Evolutionary conservation across 2,797 vertebrate genomes (phyloP).

Genomic region (Myotis myotis): DNA sequence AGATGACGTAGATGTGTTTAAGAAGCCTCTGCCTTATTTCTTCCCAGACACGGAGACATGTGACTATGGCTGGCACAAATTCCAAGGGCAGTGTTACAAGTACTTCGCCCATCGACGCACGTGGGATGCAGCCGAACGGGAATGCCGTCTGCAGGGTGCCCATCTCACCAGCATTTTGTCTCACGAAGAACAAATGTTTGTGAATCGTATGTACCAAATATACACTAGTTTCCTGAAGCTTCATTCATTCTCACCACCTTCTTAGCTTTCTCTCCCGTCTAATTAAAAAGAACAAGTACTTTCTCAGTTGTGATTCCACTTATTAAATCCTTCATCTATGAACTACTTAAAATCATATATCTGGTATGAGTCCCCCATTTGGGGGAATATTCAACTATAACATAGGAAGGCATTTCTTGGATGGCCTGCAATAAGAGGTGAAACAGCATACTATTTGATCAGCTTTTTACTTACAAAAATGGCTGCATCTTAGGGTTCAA

Average conservation of each 20-base stretch:
- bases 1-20: neutral
- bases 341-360: neutral
- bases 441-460: neutral
- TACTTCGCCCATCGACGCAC: conserved; percentile 93
- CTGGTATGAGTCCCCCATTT: neutral
- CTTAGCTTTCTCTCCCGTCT: neutral
- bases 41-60: conserved; percentile 93
- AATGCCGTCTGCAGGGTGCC: conserved; percentile 95
- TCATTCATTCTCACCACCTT: neutral
- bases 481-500: neutral
- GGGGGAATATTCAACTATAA: neutral
- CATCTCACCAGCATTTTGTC: conserved; percentile 95
- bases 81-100: conserved; percentile 98
- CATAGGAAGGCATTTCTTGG: neutral
- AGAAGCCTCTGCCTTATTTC: neutral
- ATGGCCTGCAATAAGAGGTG: no score
- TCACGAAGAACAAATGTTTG: conserved; percentile 94
- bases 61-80: conserved; percentile 98
- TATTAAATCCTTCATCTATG: neutral
- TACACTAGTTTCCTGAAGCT: neutral
- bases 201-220: conserved; percentile 91
- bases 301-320: neutral
- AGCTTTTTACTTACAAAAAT: neutral
- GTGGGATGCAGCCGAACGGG: conserved; percentile 96
- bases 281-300: neutral